phyloP scores from a whole-genome alignment of 2,888 invertebrate genomes.

The Aplocera efformata region DNA sequence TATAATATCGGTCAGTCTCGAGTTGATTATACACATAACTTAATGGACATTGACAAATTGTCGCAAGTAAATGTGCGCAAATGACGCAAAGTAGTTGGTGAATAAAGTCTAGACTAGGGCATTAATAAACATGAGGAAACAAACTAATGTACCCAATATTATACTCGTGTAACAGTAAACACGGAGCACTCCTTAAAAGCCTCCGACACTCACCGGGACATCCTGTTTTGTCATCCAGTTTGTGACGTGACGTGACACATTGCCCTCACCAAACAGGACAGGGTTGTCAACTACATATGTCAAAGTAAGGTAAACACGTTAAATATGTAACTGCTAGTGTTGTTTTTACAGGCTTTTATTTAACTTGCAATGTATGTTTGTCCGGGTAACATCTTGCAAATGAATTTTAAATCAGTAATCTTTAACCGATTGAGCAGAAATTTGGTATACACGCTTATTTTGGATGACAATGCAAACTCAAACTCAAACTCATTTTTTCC shows the following conservation, averaged over 20 bases:
- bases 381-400: too few species aligned
- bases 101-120: not conserved
- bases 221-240: constrained; percentile 55
- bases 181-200: constrained; percentile 49
- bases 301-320: too few species aligned
- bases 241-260: constrained; percentile 49
- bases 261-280: constrained; percentile 33
- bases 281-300: constrained; percentile 29
- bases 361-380: too few species aligned
- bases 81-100: too few species aligned
- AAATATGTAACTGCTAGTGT: not conserved
- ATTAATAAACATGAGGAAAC: constrained; percentile 2
- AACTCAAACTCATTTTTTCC: too few species aligned
- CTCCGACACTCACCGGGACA: constrained; percentile 43
- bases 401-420: too few species aligned
- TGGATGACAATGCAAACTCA: too few species aligned
- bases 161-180: constrained; percentile 17
- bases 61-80: too few species aligned
- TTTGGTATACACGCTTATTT: too few species aligned
- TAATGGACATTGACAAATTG: too few species aligned
- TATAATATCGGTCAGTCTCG: too few species aligned
- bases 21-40: too few species aligned
- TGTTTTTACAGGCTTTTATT: not conserved
- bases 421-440: not conserved
- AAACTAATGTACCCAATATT: constrained; percentile 8